Conservation (phyloP, 1,140 invertebrate genomes). For the Leptopilina boulardi region DNA sequence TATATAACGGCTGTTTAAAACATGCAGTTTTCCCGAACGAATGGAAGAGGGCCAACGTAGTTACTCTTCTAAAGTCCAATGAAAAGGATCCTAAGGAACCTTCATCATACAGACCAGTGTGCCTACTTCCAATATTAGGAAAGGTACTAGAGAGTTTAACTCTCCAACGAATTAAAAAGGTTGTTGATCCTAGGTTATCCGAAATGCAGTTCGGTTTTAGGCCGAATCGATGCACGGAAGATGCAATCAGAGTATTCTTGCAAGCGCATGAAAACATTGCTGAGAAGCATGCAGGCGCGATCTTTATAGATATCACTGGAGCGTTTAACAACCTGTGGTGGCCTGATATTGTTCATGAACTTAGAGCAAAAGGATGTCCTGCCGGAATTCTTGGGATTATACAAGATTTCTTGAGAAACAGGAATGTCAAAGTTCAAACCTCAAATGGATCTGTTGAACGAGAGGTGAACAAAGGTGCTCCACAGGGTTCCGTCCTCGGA, state of each 20-base stretch:
- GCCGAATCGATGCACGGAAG: conserved; percentile 61
- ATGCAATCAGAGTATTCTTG: conserved; percentile 56
- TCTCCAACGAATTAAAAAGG: conserved; percentile 40
- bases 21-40: conserved; percentile 59
- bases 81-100: conserved; percentile 60
- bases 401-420: conserved; percentile 61
- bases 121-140: no score
- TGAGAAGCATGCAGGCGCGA: conserved; percentile 56
- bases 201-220: conserved; percentile 66
- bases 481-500: conserved; percentile 73
- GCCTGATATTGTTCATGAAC: conserved; percentile 61
- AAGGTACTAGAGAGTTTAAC: no score
- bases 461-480: conserved; percentile 66
- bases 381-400: conserved; percentile 55
- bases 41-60: conserved; percentile 68
- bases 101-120: conserved; percentile 67
- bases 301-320: conserved; percentile 72
- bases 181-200: background rate
- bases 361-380: conserved; percentile 50
- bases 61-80: conserved; percentile 61
- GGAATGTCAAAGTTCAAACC: conserved; percentile 50
- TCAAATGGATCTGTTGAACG: conserved; percentile 43
- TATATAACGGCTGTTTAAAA: no score
- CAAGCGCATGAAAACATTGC: conserved; percentile 8
- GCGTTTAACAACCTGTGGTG: conserved; percentile 73